Base-by-base conservation (phyloP, 2,888 invertebrate species). In the Ectobius pallidus region DNA sequence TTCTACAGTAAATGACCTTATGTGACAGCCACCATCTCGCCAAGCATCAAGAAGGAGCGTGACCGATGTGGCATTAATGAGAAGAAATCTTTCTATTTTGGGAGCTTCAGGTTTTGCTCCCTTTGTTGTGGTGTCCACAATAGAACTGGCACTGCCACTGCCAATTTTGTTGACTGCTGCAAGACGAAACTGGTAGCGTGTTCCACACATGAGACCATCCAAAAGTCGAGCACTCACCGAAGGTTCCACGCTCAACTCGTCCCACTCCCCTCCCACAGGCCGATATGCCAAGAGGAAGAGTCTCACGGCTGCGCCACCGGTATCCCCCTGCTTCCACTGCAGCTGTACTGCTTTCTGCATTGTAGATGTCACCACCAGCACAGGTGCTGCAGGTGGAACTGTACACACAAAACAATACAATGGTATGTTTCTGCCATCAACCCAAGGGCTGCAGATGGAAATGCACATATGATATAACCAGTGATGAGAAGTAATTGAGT, bases 371-470 rank as follows among this genome's bases (percentile, higher is more conserved):
- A 85, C 84, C 4, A 86, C 81, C 1, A 87, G 80, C 30, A 85
- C 82, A 2, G 87, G 86, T 44, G 87, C 82, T n/a, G 86, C 84
- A 7, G 90, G 90, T 2, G 89, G 88, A 63, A 88, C 89, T 87
- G 80, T 73, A 77, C n/a, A n/a, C n/a, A n/a, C n/a, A n/a, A n/a
- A n/a, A n/a, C n/a, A n/a, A n/a, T n/a, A n/a, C n/a, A n/a, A n/a
- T n/a, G n/a, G n/a, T n/a, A n/a, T n/a, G n/a, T n/a, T n/a, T n/a
- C n/a, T n/a, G n/a, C n/a, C n/a, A n/a, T n/a, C n/a, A n/a, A n/a
- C n/a, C n/a, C n/a, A n/a, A n/a, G n/a, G n/a, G n/a, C n/a, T n/a
- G n/a, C n/a, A n/a, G n/a, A n/a, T n/a, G n/a, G n/a, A n/a, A n/a
- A n/a, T n/a, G n/a, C n/a, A n/a, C n/a, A n/a, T n/a, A n/a, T n/a